These are phyloP conservation scores for Hesperophylax magnus DNA, from an alignment of 1,140 invertebrate species.

Conservation along the genomic window DNA sequence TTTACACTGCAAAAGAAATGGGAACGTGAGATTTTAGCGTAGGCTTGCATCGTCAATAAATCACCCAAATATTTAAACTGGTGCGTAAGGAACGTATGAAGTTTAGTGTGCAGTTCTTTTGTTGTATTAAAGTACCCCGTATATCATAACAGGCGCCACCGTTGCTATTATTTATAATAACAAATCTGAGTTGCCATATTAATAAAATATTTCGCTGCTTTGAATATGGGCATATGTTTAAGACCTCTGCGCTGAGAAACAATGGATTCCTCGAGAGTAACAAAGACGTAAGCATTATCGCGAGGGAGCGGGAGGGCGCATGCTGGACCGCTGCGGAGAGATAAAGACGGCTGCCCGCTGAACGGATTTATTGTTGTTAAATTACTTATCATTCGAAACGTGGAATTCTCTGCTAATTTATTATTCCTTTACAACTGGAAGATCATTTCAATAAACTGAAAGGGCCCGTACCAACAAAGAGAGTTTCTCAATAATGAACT, in stretches of 20 bases:
- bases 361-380: conserved; percentile 27
- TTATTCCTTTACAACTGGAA: conserved; percentile 2
- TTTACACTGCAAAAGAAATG: too few species aligned
- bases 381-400: conserved; percentile 39
- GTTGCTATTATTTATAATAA: conserved; percentile 35
- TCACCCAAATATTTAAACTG: too few species aligned
- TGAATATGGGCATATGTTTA: conserved; percentile 36
- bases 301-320: background rate
- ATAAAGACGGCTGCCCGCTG: background rate
- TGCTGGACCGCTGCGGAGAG: background rate
- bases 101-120: too few species aligned
- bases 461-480: background rate
- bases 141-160: background rate
- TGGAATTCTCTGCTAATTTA: conserved; percentile 35
- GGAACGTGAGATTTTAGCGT: too few species aligned
- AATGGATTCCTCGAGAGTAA: conserved; percentile 31
- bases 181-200: conserved; percentile 9
- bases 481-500: too few species aligned
- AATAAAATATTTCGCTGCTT: conserved; percentile 39
- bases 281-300: conserved; percentile 11
- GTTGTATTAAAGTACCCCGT: too few species aligned
- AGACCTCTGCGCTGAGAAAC: conserved; percentile 16
- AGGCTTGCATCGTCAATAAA: too few species aligned
- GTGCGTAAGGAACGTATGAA: too few species aligned
- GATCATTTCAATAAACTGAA: conserved; percentile 5